phyloP scores from a whole-genome alignment of 1,140 invertebrate species.

The Drosophila dunni region DNA sequence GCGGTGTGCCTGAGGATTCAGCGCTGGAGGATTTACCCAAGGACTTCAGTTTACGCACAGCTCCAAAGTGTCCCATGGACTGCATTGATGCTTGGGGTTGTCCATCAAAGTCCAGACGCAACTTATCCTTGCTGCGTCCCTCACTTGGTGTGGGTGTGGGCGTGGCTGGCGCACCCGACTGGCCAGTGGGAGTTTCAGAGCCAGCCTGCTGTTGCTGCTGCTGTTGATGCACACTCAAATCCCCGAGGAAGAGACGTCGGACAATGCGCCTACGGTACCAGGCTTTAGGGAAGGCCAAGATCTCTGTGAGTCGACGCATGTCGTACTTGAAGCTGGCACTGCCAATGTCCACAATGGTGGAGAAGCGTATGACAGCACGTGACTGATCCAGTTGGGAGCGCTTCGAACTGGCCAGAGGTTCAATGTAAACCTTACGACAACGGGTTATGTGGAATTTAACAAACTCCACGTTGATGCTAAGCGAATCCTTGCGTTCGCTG shows the following conservation, averaged over 20 bases:
- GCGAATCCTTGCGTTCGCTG: conserved; percentile 96
- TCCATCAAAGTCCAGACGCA: conserved; percentile 64
- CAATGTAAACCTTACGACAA: conserved; percentile 93
- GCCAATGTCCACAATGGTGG: conserved; percentile 97
- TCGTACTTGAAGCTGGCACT: conserved; percentile 99
- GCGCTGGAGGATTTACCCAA: conserved; percentile 78
- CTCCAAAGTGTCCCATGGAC: conserved; percentile 65
- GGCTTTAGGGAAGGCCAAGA: conserved; percentile 98
- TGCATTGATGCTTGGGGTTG: conserved; percentile 29
- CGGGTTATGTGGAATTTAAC: conserved; percentile 97
- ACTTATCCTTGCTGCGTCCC: conserved; percentile 63
- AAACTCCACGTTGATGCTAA: conserved; percentile 98
- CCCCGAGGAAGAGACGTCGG: conserved; percentile 95
- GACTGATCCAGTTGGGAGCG: conserved; percentile 85
- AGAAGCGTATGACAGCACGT: conserved; percentile 94
- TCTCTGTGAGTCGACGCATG: conserved; percentile 98
- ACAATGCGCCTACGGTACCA: conserved; percentile 98
- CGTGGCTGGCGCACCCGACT: conserved; percentile 42
- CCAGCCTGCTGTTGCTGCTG: conserved; percentile 71
- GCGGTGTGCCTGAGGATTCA: conserved; percentile 76
- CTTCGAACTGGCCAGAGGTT: conserved; percentile 85
- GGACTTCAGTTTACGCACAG: conserved; percentile 86
- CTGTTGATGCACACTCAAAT: conserved; percentile 88
- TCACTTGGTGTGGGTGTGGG: conserved; percentile 70
- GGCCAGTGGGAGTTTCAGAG: conserved; percentile 50